phyloP scores from a whole-genome alignment of 2,888 invertebrate species.

The Cryptosula pallasiana region DNA sequence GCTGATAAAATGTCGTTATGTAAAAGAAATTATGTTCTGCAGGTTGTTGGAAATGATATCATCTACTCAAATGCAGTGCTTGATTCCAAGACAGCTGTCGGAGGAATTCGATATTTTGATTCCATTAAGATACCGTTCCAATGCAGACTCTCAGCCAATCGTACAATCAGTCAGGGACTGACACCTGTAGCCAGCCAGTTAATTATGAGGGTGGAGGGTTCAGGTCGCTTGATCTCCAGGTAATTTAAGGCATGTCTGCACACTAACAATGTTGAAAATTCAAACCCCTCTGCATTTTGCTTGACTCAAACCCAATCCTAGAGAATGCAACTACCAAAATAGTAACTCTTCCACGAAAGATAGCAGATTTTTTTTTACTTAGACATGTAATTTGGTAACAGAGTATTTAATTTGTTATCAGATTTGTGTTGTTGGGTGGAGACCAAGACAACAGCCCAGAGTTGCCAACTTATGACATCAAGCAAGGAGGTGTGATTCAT shows the following conservation, averaged over 20 bases:
- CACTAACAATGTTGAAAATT: no score
- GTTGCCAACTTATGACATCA: background rate
- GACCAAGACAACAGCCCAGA: background rate
- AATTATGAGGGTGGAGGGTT: conserved; percentile 13
- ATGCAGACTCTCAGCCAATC: background rate
- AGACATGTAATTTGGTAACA: no score
- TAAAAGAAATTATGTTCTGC: no score
- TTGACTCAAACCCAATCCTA: no score
- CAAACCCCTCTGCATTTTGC: no score
- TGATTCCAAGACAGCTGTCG: conserved; percentile 3
- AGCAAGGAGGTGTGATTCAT: conserved; percentile 1
- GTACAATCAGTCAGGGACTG: conserved; percentile 9
- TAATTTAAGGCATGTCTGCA: no score
- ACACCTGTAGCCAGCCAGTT: background rate
- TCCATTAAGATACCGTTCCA: conserved; percentile 18
- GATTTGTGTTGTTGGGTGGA: background rate
- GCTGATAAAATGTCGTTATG: no score
- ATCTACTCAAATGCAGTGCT: conserved; percentile 13
- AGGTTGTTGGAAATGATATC: background rate
- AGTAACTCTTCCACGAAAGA: no score
- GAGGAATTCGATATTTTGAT: conserved; percentile 16
- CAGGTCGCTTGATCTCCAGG: no score
- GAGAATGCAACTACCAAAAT: no score
- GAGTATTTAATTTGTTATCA: no score
- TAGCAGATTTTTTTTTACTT: no score